Conservation (phyloP, 2,113 vertebrate species). For the Falcunculus frontatus region DNA sequence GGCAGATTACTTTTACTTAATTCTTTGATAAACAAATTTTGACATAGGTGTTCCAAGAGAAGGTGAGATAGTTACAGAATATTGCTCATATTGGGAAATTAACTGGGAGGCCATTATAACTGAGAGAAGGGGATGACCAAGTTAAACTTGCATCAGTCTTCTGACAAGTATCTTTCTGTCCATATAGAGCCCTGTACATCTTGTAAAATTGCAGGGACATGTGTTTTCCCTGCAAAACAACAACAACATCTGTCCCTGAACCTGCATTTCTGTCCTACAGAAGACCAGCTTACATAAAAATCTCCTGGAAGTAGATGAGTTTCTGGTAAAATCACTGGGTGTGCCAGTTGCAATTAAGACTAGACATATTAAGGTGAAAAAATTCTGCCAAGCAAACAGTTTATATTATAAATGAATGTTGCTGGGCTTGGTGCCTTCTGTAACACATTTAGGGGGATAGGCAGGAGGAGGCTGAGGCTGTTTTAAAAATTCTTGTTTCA, state of each 20-base stretch:
- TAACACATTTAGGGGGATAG: neutral
- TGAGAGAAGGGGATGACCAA: neutral
- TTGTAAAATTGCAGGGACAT: neutral
- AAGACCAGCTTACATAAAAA: neutral
- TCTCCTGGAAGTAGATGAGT: neutral
- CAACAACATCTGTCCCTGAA: neutral
- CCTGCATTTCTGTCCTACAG: neutral
- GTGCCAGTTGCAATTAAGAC: neutral
- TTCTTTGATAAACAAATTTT: neutral
- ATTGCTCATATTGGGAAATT: neutral
- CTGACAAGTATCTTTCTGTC: neutral
- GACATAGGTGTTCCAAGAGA: neutral
- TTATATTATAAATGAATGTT: constrained; percentile 30
- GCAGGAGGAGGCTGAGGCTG: neutral
- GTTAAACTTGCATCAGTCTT: neutral
- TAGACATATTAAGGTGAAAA: neutral
- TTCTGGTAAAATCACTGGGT: neutral
- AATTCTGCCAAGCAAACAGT: neutral
- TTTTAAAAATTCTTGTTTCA: neutral
- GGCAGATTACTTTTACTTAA: neutral
- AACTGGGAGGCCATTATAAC: neutral
- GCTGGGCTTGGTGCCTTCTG: neutral
- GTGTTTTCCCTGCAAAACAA: neutral
- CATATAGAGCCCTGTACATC: neutral
- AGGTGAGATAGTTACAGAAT: neutral